Evolutionary conservation across 2,888 invertebrate genomes (phyloP).

Genomic region (Adineta ricciae): DNA sequence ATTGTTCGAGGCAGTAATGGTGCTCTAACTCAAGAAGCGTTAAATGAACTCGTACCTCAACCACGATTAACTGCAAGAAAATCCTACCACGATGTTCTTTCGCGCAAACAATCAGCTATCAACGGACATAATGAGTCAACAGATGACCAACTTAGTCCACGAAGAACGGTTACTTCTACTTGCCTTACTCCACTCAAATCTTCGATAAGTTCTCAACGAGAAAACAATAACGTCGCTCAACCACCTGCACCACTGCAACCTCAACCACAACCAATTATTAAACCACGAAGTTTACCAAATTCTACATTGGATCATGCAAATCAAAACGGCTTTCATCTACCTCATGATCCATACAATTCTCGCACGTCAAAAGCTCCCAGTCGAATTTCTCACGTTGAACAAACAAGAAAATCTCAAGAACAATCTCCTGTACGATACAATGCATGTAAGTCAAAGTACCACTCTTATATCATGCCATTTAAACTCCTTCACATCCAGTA

Average conservation of each 20-base stretch:
- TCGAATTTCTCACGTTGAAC: background rate
- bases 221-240: background rate
- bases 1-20: background rate
- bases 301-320: constrained; percentile 5
- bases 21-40: constrained; percentile 4
- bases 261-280: background rate
- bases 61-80: background rate
- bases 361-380: background rate
- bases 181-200: background rate
- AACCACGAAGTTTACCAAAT: constrained; percentile 12
- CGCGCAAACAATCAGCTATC: background rate
- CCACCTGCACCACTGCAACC: too few relatives aligned
- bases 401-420: background rate
- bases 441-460: background rate
- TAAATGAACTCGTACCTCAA: background rate
- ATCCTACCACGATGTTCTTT: background rate
- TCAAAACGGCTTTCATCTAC: constrained; percentile 13
- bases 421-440: background rate
- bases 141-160: background rate
- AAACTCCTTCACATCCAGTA: background rate
- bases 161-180: background rate
- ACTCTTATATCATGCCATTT: background rate
- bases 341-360: background rate
- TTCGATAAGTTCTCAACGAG: background rate
- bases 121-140: background rate